Evolutionary conservation across 1,140 invertebrate genomes (phyloP).

Genomic region (Eulimnadia texana): DNA sequence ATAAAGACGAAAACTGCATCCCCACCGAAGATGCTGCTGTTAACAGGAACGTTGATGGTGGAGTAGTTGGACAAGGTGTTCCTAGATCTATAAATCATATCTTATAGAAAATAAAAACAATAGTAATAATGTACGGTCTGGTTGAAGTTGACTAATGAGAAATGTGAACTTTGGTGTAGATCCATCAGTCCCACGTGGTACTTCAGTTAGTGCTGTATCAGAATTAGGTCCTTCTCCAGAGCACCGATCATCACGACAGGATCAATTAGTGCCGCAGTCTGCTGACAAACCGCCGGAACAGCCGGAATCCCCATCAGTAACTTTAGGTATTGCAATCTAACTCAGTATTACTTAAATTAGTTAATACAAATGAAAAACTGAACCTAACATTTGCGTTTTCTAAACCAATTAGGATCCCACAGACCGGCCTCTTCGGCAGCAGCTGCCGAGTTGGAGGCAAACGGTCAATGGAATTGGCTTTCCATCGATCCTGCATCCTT

Average conservation of each 20-base stretch:
- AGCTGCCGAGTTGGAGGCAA: constrained; percentile 9
- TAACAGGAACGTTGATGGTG: not conserved
- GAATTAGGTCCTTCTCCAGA: not conserved
- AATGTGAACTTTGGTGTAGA: too few relatives aligned
- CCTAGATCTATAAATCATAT: too few relatives aligned
- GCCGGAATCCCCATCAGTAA: not conserved
- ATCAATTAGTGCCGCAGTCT: not conserved
- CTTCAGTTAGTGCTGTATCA: not conserved
- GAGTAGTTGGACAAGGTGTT: not conserved
- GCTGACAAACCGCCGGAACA: not conserved
- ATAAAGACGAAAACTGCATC: constrained; percentile 3
- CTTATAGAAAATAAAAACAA: too few relatives aligned
- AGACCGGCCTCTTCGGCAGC: not conserved
- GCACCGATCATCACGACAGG: not conserved
- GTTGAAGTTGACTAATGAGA: too few relatives aligned
- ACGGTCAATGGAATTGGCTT: constrained; percentile 6
- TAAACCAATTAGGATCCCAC: not conserved
- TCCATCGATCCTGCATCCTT: constrained; percentile 10
- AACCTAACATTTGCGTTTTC: not conserved
- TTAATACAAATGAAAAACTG: too few relatives aligned
- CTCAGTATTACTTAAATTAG: too few relatives aligned
- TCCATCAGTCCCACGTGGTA: too few relatives aligned
- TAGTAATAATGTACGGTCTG: too few relatives aligned
- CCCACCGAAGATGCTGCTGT: not conserved
- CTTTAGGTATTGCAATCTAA: not conserved